Evolutionary conservation across 2,113 vertebrate species (phyloP).

Genomic region (Notarius quadriscutis): DNA sequence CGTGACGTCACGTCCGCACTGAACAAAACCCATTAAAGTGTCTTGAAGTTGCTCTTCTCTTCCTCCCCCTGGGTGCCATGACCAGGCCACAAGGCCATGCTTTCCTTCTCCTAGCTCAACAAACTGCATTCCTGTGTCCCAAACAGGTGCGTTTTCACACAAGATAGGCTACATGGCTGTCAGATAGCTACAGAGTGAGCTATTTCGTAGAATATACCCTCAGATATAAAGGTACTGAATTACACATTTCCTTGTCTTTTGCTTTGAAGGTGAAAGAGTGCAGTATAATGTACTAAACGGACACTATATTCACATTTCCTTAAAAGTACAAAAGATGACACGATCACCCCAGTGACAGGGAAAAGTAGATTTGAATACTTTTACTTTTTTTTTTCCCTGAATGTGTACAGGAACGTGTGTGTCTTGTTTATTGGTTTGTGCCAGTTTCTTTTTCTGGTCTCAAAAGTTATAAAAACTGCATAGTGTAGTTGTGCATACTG

Average conservation of each 20-base stretch:
- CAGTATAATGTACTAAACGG: background rate
- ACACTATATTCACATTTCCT: background rate
- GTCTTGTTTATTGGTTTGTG: background rate
- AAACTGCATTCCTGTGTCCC: background rate
- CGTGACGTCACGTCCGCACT: constrained; percentile 88
- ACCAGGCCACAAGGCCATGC: constrained; percentile 24
- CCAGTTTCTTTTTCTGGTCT: background rate
- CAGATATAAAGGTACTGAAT: background rate
- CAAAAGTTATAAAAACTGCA: background rate
- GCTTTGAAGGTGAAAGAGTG: background rate
- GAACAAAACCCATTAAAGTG: constrained; percentile 69
- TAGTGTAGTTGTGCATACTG: background rate
- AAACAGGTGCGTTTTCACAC: constrained; percentile 14
- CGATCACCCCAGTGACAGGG: no score
- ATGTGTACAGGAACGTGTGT: background rate
- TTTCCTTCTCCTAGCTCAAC: constrained; percentile 18
- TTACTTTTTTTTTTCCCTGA: background rate
- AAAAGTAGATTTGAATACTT: background rate
- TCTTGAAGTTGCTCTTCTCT: constrained; percentile 64
- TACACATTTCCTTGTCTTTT: background rate
- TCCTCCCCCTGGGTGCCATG: constrained; percentile 50
- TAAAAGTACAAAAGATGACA: background rate
- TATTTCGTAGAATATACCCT: background rate
- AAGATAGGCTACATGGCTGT: background rate
- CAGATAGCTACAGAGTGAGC: background rate